Evolutionary conservation across 2,888 invertebrate genomes (phyloP).

Genomic region (Cerastoderma edule): DNA sequence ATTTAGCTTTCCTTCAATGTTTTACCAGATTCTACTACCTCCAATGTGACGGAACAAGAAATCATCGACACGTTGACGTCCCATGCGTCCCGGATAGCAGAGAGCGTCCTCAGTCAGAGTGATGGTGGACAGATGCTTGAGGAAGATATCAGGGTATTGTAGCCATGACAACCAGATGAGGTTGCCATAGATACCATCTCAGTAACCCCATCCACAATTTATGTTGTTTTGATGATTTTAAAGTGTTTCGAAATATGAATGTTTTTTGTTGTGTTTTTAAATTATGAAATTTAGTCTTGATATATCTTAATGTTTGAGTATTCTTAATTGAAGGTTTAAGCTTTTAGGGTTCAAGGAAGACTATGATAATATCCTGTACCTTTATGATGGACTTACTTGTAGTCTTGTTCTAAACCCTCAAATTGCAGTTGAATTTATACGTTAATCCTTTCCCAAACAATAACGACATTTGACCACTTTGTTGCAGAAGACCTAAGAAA

Average conservation of each 20-base stretch:
- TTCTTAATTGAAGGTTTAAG: no score
- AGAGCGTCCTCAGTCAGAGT: constrained; percentile 72
- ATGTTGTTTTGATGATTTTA: not conserved
- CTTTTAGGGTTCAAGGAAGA: no score
- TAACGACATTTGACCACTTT: no score
- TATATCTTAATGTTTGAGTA: not conserved
- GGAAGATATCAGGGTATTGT: constrained; percentile 79
- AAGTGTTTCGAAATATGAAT: not conserved
- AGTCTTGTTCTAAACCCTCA: no score
- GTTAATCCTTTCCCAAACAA: no score
- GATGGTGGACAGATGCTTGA: constrained; percentile 79
- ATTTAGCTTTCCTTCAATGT: no score
- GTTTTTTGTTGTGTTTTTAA: not conserved
- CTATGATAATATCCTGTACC: no score
- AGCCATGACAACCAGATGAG: not conserved
- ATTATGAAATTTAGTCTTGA: not conserved
- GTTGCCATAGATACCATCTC: not conserved
- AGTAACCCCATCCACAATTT: no score
- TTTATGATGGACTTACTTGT: no score
- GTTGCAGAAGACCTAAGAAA: no score
- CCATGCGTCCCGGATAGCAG: constrained; percentile 81
- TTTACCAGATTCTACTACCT: constrained; percentile 55
- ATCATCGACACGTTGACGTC: constrained; percentile 79
- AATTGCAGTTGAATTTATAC: no score
- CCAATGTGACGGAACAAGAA: constrained; percentile 74